Evolutionary conservation across 2,888 invertebrate genomes (phyloP).

Genomic region (Stenoptilia bipunctidactyla): DNA sequence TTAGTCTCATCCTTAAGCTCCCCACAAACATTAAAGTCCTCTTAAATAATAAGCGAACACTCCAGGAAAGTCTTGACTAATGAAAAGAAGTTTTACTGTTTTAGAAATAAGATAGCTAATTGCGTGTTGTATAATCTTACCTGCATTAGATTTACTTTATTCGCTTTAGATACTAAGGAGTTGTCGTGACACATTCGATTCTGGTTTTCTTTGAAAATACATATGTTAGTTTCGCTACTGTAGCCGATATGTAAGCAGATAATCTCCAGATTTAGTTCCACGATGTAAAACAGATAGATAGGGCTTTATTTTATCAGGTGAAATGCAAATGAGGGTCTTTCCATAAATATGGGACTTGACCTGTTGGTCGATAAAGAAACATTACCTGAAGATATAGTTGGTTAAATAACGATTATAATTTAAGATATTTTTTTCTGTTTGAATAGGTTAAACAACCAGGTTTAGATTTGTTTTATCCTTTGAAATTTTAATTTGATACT

Average conservation of each 20-base stretch:
- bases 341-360: too few relatives aligned
- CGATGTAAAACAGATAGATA: neutral
- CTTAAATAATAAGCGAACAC: too few relatives aligned
- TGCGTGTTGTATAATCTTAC: slow-evolving; percentile 4
- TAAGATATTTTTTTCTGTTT: slow-evolving; percentile 3
- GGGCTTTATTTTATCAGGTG: neutral
- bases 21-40: too few relatives aligned
- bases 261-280: neutral
- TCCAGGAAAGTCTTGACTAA: too few relatives aligned
- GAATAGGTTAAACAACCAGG: too few relatives aligned
- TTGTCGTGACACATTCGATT: slow-evolving; percentile 14
- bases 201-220: slow-evolving; percentile 13
- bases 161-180: slow-evolving; percentile 8
- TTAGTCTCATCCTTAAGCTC: too few relatives aligned
- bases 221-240: slow-evolving; percentile 13
- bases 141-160: too few relatives aligned
- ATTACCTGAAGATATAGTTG: too few relatives aligned
- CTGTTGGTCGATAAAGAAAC: too few relatives aligned
- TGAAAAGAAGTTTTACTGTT: too few relatives aligned
- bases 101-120: slow-evolving; percentile 2
- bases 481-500: too few relatives aligned
- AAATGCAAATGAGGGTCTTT: neutral
- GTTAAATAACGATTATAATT: neutral
- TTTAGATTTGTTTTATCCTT: too few relatives aligned
- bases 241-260: slow-evolving; percentile 1